Evolutionary conservation across 2,888 invertebrate genomes (phyloP).

Genomic region (Philereme vetulata): DNA sequence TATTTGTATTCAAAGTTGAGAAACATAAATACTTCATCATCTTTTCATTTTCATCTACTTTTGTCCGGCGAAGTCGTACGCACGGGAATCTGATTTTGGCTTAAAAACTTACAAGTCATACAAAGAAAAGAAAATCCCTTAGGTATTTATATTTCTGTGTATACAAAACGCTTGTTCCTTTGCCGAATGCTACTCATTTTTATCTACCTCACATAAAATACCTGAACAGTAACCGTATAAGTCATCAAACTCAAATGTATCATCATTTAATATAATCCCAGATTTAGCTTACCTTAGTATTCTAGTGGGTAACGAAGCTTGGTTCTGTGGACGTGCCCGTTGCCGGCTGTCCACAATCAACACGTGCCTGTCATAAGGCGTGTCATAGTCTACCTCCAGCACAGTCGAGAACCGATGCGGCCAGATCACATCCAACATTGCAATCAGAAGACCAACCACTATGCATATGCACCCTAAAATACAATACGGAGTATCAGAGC

Average conservation of each 20-base stretch:
- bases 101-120: neutral
- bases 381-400: slow-evolving; percentile 95
- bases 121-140: too few relatives aligned
- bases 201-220: neutral
- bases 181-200: neutral
- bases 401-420: slow-evolving; percentile 96
- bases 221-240: neutral
- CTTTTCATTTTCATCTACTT: too few relatives aligned
- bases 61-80: neutral
- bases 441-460: slow-evolving; percentile 90
- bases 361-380: slow-evolving; percentile 96
- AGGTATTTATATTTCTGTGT: too few relatives aligned
- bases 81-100: neutral
- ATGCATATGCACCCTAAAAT: slow-evolving; percentile 89
- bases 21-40: neutral
- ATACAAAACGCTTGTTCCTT: neutral
- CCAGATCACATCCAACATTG: slow-evolving; percentile 90
- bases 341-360: slow-evolving; percentile 92
- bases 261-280: neutral
- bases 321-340: slow-evolving; percentile 71
- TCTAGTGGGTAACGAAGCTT: slow-evolving; percentile 80
- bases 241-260: too few relatives aligned
- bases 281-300: slow-evolving; percentile 85
- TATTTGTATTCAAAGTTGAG: neutral
- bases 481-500: slow-evolving; percentile 10